phyloP scores from a whole-genome alignment of 2,797 vertebrate species.

The Channa striata region DNA sequence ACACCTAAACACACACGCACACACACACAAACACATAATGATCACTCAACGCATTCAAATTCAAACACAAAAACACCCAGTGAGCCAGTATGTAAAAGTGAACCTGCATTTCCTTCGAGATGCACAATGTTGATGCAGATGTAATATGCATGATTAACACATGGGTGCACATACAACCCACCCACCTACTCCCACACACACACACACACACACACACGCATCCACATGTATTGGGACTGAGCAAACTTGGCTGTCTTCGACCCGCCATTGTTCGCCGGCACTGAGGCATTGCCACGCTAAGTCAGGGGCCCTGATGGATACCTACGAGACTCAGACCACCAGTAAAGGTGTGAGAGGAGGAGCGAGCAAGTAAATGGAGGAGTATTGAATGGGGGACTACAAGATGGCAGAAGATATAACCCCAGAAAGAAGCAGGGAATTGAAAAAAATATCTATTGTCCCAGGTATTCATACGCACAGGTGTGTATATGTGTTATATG shows the following conservation, averaged over 20 bases:
- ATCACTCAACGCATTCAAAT: too few relatives aligned
- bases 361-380: conserved; percentile 54
- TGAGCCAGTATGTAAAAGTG: conserved; percentile 48
- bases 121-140: conserved; percentile 70
- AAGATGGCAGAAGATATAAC: conserved; percentile 71
- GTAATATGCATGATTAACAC: conserved; percentile 76
- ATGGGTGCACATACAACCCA: conserved; percentile 46
- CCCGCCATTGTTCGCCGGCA: conserved; percentile 77
- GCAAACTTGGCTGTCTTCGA: conserved; percentile 73
- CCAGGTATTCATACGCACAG: conserved; percentile 65
- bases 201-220: conserved; percentile 26
- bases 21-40: too few relatives aligned
- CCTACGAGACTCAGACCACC: conserved; percentile 83
- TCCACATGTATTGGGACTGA: conserved; percentile 44
- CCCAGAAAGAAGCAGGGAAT: conserved; percentile 27
- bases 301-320: conserved; percentile 87
- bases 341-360: conserved; percentile 74
- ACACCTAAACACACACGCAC: conserved; percentile 24
- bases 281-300: conserved; percentile 80
- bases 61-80: conserved; percentile 34
- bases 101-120: conserved; percentile 70
- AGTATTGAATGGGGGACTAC: conserved; percentile 64
- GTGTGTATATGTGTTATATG: conserved; percentile 48
- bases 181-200: conserved; percentile 29
- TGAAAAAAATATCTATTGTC: conserved; percentile 47